phyloP scores from a whole-genome alignment of 2,888 invertebrate genomes.

The Amblyteles armatorius region DNA sequence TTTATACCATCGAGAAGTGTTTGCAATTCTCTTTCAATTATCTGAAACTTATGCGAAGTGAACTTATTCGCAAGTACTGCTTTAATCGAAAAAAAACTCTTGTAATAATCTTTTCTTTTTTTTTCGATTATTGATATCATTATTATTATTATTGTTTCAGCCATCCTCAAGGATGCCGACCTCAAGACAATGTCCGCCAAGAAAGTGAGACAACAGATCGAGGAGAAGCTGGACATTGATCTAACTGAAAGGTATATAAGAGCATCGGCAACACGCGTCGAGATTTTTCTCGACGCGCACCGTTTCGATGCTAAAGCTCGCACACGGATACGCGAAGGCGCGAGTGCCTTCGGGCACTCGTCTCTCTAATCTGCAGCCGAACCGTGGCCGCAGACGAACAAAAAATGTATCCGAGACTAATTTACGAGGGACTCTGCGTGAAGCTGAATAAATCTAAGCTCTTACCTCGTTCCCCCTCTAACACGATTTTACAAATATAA shows the following conservation, averaged over 20 bases:
- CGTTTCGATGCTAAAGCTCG: background rate
- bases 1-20: no score
- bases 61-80: no score
- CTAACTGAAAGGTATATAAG: constrained; percentile 87
- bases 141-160: constrained; percentile 84
- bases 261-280: background rate
- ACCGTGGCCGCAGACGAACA: constrained; percentile 67
- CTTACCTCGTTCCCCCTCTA: constrained; percentile 83
- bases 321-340: constrained; percentile 5
- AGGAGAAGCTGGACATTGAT: constrained; percentile 92
- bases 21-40: no score
- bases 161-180: constrained; percentile 94
- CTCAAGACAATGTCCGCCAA: constrained; percentile 94
- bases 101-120: background rate
- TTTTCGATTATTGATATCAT: constrained; percentile 17
- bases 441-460: constrained; percentile 72
- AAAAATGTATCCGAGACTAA: constrained; percentile 79
- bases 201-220: constrained; percentile 94
- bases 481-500: constrained; percentile 70
- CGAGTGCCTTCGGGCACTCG: constrained; percentile 35
- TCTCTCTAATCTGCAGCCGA: constrained; percentile 61
- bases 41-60: no score
- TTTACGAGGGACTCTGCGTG: constrained; percentile 81
- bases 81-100: constrained; percentile 1
- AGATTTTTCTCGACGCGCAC: background rate